Evolutionary conservation across 1,140 invertebrate species (phyloP).

Genomic region (Parasteatoda tepidariorum): DNA sequence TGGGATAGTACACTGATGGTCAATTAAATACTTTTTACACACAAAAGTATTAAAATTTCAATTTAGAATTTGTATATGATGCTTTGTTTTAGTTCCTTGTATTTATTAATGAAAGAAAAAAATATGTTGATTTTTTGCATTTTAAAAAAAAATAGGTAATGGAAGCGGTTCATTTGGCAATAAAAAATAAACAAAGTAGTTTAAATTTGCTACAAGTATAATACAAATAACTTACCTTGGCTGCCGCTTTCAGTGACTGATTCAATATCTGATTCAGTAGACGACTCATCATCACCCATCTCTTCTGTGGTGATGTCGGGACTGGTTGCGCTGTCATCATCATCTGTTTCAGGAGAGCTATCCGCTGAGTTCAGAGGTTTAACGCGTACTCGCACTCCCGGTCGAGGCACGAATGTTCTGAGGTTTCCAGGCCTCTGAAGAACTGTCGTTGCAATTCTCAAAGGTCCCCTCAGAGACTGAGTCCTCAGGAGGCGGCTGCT

Average conservation of each 20-base stretch:
- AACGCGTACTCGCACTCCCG: constrained; percentile 53
- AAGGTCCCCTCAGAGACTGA: constrained; percentile 31
- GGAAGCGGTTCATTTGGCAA: no score
- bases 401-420: constrained; percentile 39
- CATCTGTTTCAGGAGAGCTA: neutral
- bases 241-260: constrained; percentile 1
- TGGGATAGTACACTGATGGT: no score
- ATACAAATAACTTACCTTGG: constrained; percentile 37
- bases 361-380: constrained; percentile 6
- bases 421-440: constrained; percentile 23
- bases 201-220: no score
- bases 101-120: no score
- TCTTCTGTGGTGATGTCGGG: neutral
- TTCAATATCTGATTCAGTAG: constrained; percentile 17
- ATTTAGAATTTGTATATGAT: no score
- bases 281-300: neutral
- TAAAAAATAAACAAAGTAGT: no score
- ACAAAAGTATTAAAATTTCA: no score
- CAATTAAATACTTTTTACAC: no score
- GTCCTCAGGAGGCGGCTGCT: constrained; percentile 19
- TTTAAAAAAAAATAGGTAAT: no score
- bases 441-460: constrained; percentile 42
- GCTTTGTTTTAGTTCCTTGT: no score
- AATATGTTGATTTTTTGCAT: no score
- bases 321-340: constrained; percentile 4